Base-by-base conservation (phyloP, 1,140 invertebrate genomes). In the Drosophila bocki region DNA sequence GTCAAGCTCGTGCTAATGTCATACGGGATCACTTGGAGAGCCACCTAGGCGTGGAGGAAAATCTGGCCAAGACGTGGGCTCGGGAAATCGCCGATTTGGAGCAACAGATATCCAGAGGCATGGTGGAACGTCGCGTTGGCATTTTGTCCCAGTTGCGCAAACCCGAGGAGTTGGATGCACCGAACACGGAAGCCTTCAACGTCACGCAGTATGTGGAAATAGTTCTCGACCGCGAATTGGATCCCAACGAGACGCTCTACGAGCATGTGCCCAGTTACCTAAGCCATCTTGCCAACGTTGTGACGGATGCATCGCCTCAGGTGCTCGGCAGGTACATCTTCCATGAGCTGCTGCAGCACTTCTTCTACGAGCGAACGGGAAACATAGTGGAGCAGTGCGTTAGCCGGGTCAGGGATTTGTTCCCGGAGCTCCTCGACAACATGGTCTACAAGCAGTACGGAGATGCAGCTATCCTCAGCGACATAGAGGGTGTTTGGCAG, bases 271-370 rank as follows among this genome's bases (percentile, higher is more conserved):
- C 78, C 19, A 76, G 57, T 19, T 92, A 92, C 32, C 69, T 80
- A 12, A 44, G 19, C 0, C 76, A 81, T 22, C n/a, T 92, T n/a
- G 12, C 32, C 29, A 19, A 22, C 0, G 29, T 91, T 5, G 8
- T 92, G 3, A 7, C 13, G 0, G 17, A 45, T 0, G 86, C 78
- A 3, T 45, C 69, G 2, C 29, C 76, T 0, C 41, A 62, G 4
- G 58, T 71, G 17, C 8, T 90, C 41, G 84, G 87, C 22, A 91
- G 92, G 35, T 92, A 92, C 56, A 77, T 92, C 2, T 80, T 75
- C 15, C 50, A 84, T 6, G 58, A 92, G 56, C 45, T 92, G n/a
- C 45, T 91, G 15, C 53, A 81, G 15, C 54, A 44, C 17, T 91
- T 92, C 53, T 71, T 74, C 59, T 80, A 80, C 22, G 82, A 86